Evolutionary conservation across 2,888 invertebrate genomes (phyloP).

Genomic region (Anodontia alba): DNA sequence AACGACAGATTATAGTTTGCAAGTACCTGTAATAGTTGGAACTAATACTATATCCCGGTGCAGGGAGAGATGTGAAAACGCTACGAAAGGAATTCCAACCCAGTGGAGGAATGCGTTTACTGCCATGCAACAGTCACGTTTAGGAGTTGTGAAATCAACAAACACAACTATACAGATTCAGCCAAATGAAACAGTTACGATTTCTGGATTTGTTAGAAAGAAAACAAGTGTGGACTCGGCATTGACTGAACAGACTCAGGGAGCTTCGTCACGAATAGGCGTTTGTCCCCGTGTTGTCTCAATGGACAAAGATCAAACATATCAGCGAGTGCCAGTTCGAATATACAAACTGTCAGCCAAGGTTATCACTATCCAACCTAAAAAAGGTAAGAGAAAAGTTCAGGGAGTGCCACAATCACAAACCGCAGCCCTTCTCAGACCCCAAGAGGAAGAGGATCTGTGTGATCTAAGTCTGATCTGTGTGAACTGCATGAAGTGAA

Average conservation of each 20-base stretch:
- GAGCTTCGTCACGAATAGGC: not conserved
- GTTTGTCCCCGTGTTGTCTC: constrained; percentile 15
- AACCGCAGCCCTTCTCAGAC: too few species aligned
- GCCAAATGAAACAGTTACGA: not conserved
- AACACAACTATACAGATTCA: constrained; percentile 5
- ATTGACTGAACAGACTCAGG: not conserved
- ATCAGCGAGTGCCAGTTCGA: not conserved
- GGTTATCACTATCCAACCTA: not conserved
- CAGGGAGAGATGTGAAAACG: not conserved
- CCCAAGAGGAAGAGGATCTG: too few species aligned
- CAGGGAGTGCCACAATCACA: too few species aligned
- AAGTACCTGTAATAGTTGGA: not conserved
- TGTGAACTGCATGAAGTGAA: not conserved
- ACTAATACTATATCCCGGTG: too few species aligned
- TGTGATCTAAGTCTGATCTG: constrained; percentile 7
- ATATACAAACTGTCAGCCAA: not conserved
- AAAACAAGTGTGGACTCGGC: not conserved
- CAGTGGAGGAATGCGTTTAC: constrained; percentile 9
- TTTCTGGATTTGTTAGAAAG: not conserved
- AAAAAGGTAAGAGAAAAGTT: too few species aligned
- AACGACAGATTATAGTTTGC: not conserved
- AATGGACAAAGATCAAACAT: too few species aligned
- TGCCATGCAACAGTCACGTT: not conserved
- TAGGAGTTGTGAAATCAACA: constrained; percentile 2
- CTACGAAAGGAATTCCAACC: not conserved